Evolutionary conservation across 2,888 invertebrate species (phyloP).

Genomic region (Saturnia japonica): DNA sequence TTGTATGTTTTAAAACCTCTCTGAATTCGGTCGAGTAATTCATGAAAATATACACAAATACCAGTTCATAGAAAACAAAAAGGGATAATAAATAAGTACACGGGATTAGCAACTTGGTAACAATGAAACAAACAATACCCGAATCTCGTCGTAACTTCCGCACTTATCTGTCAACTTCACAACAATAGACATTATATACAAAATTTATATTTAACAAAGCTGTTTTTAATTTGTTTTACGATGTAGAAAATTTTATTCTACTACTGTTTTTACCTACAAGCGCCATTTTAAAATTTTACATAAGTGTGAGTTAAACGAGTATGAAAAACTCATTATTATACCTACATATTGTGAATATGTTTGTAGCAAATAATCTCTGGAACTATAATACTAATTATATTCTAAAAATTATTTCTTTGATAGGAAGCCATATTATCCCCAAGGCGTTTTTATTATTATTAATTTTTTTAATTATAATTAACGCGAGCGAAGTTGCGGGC

Average conservation of each 20-base stretch:
- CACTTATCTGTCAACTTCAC: constrained; percentile 4
- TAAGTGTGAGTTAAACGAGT: no score
- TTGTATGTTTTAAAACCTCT: neutral
- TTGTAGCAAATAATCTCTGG: no score
- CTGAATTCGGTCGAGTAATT: neutral
- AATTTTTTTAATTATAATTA: no score
- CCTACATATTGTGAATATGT: no score
- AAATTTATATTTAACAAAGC: neutral
- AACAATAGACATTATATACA: neutral
- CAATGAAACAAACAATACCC: neutral
- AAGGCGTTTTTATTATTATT: no score
- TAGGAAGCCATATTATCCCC: no score
- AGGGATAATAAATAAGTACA: constrained; percentile 4
- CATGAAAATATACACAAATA: neutral
- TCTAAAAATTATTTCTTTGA: no score
- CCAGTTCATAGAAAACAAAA: neutral
- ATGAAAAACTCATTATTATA: no score
- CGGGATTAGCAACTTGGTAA: constrained; percentile 2
- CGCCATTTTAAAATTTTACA: no score
- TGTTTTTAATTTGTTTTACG: neutral
- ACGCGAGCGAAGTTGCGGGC: no score
- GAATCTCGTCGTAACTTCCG: neutral
- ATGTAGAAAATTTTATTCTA: neutral
- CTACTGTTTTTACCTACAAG: no score
- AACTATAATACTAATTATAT: no score